phyloP scores from a whole-genome alignment of 2,888 invertebrate genomes.

The Anaspis maculata region DNA sequence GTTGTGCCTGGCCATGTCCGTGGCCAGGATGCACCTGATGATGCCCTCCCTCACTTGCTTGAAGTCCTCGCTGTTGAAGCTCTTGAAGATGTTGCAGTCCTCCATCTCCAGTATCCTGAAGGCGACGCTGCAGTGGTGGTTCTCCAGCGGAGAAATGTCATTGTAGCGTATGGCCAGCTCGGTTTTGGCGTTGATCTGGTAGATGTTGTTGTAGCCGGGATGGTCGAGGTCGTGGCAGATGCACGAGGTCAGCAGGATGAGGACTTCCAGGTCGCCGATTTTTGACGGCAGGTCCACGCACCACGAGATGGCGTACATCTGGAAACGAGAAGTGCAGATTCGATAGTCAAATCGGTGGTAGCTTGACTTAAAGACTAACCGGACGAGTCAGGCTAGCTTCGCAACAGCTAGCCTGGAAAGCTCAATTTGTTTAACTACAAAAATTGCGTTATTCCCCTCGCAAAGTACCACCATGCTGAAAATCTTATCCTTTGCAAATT shows the following conservation, averaged over 20 bases:
- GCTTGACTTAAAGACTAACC: no score
- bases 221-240: conserved; percentile 76
- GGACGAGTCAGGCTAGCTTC: no score
- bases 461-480: no score
- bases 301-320: conserved; percentile 78
- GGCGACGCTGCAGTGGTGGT: conserved; percentile 79
- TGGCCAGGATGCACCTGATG: conserved; percentile 67
- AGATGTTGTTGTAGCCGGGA: conserved; percentile 71
- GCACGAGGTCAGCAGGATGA: conserved; percentile 68
- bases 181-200: conserved; percentile 76
- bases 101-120: conserved; percentile 71
- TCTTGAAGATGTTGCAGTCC: conserved; percentile 71
- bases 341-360: no score
- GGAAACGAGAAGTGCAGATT: no score
- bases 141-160: conserved; percentile 78
- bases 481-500: no score
- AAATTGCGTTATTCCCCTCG: no score
- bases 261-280: conserved; percentile 66
- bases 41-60: conserved; percentile 67
- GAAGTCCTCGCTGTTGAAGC: conserved; percentile 54
- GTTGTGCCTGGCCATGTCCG: conserved; percentile 73
- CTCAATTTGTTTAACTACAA: no score
- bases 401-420: no score
- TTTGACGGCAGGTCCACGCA: conserved; percentile 60
- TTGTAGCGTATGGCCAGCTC: conserved; percentile 77